Evolutionary conservation across 2,888 invertebrate genomes (phyloP).

Genomic region (Agrochola lychnidis): DNA sequence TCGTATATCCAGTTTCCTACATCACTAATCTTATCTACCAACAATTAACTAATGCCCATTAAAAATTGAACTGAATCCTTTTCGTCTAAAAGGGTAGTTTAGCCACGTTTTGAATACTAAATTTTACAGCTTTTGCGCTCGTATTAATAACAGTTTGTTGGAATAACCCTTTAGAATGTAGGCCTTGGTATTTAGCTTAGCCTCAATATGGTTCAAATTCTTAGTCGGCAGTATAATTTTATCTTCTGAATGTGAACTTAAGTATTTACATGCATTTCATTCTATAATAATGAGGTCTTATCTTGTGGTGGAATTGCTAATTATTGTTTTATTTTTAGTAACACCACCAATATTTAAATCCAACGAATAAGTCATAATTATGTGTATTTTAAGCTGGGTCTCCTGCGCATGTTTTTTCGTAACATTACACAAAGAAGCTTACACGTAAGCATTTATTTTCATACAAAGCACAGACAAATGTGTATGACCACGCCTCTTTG

Average conservation of each 20-base stretch:
- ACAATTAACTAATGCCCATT: slow-evolving; percentile 38
- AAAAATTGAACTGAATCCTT: slow-evolving; percentile 47
- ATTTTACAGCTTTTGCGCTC: slow-evolving; percentile 45
- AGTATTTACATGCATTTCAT: slow-evolving; percentile 8
- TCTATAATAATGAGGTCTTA: not conserved
- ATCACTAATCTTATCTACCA: slow-evolving; percentile 22
- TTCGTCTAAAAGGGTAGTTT: slow-evolving; percentile 51
- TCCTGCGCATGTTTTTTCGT: too few relatives aligned
- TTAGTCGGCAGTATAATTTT: slow-evolving; percentile 7
- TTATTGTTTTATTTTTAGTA: not conserved
- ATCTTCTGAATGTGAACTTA: slow-evolving; percentile 19
- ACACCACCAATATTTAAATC: not conserved
- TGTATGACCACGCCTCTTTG: too few relatives aligned
- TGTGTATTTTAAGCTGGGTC: too few relatives aligned
- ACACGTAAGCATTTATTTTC: too few relatives aligned
- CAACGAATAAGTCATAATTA: not conserved
- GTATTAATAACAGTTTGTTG: slow-evolving; percentile 52
- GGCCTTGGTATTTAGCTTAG: slow-evolving; percentile 22
- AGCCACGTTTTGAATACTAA: slow-evolving; percentile 44
- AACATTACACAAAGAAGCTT: too few relatives aligned
- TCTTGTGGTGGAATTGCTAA: not conserved
- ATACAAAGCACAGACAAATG: too few relatives aligned
- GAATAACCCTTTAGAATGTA: slow-evolving; percentile 40
- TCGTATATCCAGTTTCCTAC: not conserved
- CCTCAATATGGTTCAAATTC: slow-evolving; percentile 29